These are phyloP conservation scores for Spialia ferax DNA, from an alignment of 2,888 invertebrate species.

Conservation along the genomic window DNA sequence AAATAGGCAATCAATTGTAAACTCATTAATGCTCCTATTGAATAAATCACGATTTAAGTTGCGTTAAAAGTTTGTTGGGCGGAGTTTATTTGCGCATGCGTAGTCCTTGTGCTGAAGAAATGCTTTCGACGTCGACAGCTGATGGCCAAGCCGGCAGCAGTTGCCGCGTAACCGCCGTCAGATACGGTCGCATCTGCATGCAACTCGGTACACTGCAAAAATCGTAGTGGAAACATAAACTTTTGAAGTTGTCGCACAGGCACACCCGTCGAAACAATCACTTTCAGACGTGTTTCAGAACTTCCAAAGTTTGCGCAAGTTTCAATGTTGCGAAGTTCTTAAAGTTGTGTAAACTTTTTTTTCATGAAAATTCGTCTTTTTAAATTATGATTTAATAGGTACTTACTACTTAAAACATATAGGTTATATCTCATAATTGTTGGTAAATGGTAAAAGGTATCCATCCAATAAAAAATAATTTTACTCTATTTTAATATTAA, in stretches of 20 bases:
- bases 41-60: slow-evolving; percentile 43
- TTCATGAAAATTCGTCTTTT: slow-evolving; percentile 59
- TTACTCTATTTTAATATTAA: no score
- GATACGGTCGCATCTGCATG: slow-evolving; percentile 74
- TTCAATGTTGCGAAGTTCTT: slow-evolving; percentile 43
- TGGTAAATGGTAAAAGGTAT: no score
- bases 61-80: slow-evolving; percentile 68
- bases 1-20: slow-evolving; percentile 43
- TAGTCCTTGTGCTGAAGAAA: slow-evolving; percentile 65
- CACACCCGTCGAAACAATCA: not conserved
- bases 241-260: slow-evolving; percentile 15
- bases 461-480: no score
- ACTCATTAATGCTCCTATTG: slow-evolving; percentile 43
- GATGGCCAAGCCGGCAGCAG: slow-evolving; percentile 68
- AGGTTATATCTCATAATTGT: no score
- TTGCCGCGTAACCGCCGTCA: slow-evolving; percentile 72
- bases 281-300: slow-evolving; percentile 20
- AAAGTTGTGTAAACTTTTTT: slow-evolving; percentile 49
- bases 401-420: no score
- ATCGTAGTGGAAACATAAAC: slow-evolving; percentile 45
- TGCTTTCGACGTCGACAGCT: slow-evolving; percentile 67
- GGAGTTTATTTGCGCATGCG: slow-evolving; percentile 73
- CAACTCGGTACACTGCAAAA: slow-evolving; percentile 47
- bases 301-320: slow-evolving; percentile 51
- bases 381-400: no score